Percentiles rank a stretch among this genome's conserved stretches.
Conservation (phyloP, 2,888 invertebrate genomes). For the Chrysopilus asiliformis region DNA sequence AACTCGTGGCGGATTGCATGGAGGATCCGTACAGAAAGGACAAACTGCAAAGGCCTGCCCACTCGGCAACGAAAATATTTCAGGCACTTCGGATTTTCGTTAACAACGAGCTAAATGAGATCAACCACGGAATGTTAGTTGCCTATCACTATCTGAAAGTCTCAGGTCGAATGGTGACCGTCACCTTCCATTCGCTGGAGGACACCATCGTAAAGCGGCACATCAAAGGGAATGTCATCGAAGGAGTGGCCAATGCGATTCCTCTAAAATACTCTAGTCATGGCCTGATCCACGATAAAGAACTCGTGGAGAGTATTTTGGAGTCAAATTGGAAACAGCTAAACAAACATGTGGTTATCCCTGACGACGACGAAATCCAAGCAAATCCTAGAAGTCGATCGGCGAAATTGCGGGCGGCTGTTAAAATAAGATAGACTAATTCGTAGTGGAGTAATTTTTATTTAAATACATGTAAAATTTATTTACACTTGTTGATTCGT, state of each 20-base stretch:
- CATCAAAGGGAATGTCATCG: conserved; percentile 59
- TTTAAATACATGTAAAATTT: too few relatives aligned
- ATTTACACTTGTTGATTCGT: too few relatives aligned
- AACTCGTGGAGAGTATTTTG: conserved; percentile 46
- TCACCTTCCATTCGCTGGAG: conserved; percentile 88
- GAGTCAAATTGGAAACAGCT: conserved; percentile 62
- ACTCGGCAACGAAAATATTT: conserved; percentile 84
- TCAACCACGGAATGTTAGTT: conserved; percentile 73
- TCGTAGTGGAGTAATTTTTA: too few relatives aligned
- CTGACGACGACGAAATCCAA: conserved; percentile 58
- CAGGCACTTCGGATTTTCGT: conserved; percentile 89
- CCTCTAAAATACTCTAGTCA: conserved; percentile 59
- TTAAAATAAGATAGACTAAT: conserved; percentile 45
- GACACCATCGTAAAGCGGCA: conserved; percentile 89
- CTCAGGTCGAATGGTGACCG: conserved; percentile 63
- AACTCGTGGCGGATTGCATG: conserved; percentile 51
- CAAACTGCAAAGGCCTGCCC: conserved; percentile 58
- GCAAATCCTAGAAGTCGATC: conserved; percentile 76
- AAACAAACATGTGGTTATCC: conserved; percentile 66
- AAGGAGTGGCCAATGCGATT: conserved; percentile 55
- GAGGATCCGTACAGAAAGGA: conserved; percentile 47
- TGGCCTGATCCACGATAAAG: conserved; percentile 43
- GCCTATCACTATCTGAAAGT: conserved; percentile 64
- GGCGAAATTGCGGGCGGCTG: conserved; percentile 74
- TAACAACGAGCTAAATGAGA: conserved; percentile 90